A percentile compares a stretch with the other conserved stretches of the same genome.
phyloP scores from a whole-genome alignment of 1,140 invertebrate species.

The Littorina saxatilis region DNA sequence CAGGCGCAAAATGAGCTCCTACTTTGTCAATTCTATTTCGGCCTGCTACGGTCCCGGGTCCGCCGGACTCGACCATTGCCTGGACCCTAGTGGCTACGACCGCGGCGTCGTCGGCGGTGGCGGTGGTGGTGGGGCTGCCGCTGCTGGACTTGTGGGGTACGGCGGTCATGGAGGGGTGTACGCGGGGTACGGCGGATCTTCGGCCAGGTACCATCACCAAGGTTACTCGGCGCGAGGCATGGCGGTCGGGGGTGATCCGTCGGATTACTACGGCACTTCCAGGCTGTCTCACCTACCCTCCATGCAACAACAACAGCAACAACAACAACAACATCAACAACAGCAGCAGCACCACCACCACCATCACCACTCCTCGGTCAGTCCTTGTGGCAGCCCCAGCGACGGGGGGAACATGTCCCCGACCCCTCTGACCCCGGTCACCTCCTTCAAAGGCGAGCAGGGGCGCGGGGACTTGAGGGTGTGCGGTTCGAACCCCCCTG shows the following conservation, averaged over 20 bases:
- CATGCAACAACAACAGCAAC: constrained; percentile 25
- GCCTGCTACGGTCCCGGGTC: constrained; percentile 69
- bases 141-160: constrained; percentile 62
- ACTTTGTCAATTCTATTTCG: constrained; percentile 72
- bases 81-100: constrained; percentile 57
- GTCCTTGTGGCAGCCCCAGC: constrained; percentile 32
- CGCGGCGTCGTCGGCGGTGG: constrained; percentile 34
- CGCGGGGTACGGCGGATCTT: constrained; percentile 57
- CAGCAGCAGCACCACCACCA: constrained; percentile 11
- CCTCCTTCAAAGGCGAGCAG: neutral
- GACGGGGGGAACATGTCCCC: constrained; percentile 25
- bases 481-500: constrained; percentile 15
- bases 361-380: neutral
- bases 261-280: constrained; percentile 19
- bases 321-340: constrained; percentile 13
- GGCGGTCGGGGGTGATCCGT: neutral
- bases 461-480: constrained; percentile 12
- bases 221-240: constrained; percentile 42
- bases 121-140: constrained; percentile 33
- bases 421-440: neutral
- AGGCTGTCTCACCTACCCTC: constrained; percentile 10
- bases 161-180: constrained; percentile 60
- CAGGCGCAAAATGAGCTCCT: constrained; percentile 68
- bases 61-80: constrained; percentile 65
- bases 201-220: constrained; percentile 57